Base-by-base conservation (phyloP, 2,797 vertebrate species). In the Parauchenoglanis punctatus region DNA sequence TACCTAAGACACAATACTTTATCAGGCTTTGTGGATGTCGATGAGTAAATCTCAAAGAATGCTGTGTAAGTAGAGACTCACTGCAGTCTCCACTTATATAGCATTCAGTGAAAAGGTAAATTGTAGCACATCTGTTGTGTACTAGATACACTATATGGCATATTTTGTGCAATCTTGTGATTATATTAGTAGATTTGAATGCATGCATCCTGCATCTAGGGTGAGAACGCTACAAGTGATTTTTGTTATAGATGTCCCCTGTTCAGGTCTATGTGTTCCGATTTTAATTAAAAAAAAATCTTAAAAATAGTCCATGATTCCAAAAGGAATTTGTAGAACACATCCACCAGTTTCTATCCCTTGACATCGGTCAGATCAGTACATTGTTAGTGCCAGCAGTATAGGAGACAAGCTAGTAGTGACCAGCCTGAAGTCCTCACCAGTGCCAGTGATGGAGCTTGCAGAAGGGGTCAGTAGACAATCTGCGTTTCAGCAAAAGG, bases 331-430 rank as follows among this genome's bases (percentile, higher is more conserved):
- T 31, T 63, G 52, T 59, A 75, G 56, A 63, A 49, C 46, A 52
- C 7, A 13, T 23, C 17, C 54, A 25, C 77, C 7, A 73, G 0
- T 67, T 83, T 84, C 20, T 72, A 28, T 84, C 7, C 93, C 93
- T 94, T 91, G 94, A 96, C 96, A 15, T 93, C 91, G 93, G 88
- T 93, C 94, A 99, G 98, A 99, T 92, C 97, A 97, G 93, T 98
- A 97, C 93, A 92, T 99, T 91, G 97, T 97, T 89, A 98, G 96
- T 73, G 96, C 99, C 84, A 98, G 98, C 94, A 95, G 96, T 93
- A 92, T 93, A 70, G 99, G 98, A 75, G 98, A 99, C 95, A 98
- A 99, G 93, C 95, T 99, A 92, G 97, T 98, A 87, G 93, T 99
- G 88, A 98, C 97, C 89, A 97, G 96, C 93, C 96, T 97, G 86